Evolutionary conservation across 2,113 vertebrate species (phyloP).

Genomic region (Theristicus caerulescens): DNA sequence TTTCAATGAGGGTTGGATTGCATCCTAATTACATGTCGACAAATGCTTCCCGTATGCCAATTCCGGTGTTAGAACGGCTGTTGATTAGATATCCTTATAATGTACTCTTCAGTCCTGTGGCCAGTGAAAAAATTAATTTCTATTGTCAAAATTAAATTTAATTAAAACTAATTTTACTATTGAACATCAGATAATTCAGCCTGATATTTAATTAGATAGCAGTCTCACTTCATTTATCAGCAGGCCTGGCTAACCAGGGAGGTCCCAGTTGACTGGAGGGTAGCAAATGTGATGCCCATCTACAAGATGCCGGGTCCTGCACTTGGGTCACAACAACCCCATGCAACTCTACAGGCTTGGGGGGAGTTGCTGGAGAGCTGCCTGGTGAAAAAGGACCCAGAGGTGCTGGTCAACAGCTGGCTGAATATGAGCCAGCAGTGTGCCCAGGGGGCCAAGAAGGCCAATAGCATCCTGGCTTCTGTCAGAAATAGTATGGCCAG

Average conservation of each 20-base stretch:
- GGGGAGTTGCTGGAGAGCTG: too few species aligned
- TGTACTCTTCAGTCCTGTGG: not conserved
- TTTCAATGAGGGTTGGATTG: not conserved
- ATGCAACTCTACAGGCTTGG: too few species aligned
- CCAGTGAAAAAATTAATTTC: constrained; percentile 1
- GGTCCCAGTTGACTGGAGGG: not conserved
- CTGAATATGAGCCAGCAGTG: too few species aligned
- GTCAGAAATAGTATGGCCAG: too few species aligned
- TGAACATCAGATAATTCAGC: not conserved
- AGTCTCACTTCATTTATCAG: not conserved
- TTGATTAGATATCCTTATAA: not conserved
- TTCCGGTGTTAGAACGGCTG: not conserved
- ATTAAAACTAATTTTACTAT: constrained; percentile 1
- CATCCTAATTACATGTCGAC: not conserved
- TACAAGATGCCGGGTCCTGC: not conserved
- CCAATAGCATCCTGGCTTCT: too few species aligned
- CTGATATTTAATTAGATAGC: not conserved
- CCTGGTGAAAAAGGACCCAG: too few species aligned
- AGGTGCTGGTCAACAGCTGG: too few species aligned
- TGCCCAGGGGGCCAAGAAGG: too few species aligned
- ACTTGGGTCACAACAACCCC: too few species aligned
- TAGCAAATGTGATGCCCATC: not conserved
- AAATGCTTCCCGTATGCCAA: not conserved
- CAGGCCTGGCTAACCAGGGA: not conserved
- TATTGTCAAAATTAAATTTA: not conserved